Conservation (phyloP, 1,140 invertebrate genomes). For the Drosophila cardini region DNA sequence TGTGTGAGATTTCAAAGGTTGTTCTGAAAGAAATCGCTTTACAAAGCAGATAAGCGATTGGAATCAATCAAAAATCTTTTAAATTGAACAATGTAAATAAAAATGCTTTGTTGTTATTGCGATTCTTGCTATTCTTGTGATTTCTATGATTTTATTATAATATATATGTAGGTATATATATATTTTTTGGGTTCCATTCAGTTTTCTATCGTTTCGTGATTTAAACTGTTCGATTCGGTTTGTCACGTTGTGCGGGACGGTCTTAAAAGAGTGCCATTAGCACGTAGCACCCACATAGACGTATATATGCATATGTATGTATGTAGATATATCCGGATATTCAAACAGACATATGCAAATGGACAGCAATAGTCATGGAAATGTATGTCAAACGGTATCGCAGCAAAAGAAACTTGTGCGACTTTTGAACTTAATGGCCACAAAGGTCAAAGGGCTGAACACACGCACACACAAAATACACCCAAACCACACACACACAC, state of each 20-base stretch:
- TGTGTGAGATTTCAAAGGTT: slow-evolving; percentile 31
- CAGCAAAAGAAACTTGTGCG: slow-evolving; percentile 67
- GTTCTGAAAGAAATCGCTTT: slow-evolving; percentile 60
- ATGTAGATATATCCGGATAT: slow-evolving; percentile 29
- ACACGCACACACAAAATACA: slow-evolving; percentile 17
- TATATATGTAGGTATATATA: too few species aligned
- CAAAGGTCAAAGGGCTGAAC: slow-evolving; percentile 65
- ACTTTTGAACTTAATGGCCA: slow-evolving; percentile 75
- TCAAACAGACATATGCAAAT: slow-evolving; percentile 57
- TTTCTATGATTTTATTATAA: background rate
- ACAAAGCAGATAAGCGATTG: slow-evolving; percentile 66
- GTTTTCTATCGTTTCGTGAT: slow-evolving; percentile 42
- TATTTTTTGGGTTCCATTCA: slow-evolving; percentile 29
- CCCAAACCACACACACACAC: too few species aligned
- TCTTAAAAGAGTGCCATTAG: slow-evolving; percentile 50
- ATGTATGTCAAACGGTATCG: slow-evolving; percentile 65
- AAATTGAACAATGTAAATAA: slow-evolving; percentile 74
- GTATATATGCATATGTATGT: background rate
- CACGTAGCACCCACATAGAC: slow-evolving; percentile 66
- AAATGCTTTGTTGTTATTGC: slow-evolving; percentile 51
- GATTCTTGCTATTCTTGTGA: slow-evolving; percentile 14
- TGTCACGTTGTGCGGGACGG: slow-evolving; percentile 56
- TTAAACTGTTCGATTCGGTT: slow-evolving; percentile 51
- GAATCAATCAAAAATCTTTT: slow-evolving; percentile 78
- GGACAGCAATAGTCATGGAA: slow-evolving; percentile 45